Evolutionary conservation across 2,888 invertebrate genomes (phyloP).

Genomic region (Eueremaeus valkanovi): DNA sequence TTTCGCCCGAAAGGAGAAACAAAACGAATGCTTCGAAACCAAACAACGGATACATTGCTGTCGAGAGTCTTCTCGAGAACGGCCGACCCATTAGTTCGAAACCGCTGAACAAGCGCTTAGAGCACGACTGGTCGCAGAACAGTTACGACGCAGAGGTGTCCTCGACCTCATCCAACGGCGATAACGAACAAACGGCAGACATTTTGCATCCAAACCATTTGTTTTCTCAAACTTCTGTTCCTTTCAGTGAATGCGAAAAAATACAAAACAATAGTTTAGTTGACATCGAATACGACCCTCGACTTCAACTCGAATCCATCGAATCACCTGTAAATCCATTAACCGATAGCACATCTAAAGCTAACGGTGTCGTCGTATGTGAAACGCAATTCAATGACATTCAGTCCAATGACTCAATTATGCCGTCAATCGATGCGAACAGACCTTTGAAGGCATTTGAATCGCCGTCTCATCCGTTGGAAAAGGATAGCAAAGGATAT

Average conservation of each 20-base stretch:
- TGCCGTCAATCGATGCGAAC: neutral
- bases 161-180: slow-evolving; percentile 27
- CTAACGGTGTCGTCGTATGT: neutral
- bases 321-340: slow-evolving; percentile 13
- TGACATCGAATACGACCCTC: neutral
- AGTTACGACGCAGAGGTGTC: slow-evolving; percentile 34
- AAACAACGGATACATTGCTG: neutral
- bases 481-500: slow-evolving; percentile 15
- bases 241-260: slow-evolving; percentile 17
- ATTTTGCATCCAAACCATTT: neutral
- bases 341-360: neutral
- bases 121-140: slow-evolving; percentile 20
- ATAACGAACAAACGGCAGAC: slow-evolving; percentile 2
- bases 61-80: neutral
- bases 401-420: too few species aligned
- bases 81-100: too few species aligned
- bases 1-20: neutral
- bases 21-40: neutral
- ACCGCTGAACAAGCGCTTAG: neutral
- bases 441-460: neutral
- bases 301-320: neutral
- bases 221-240: neutral
- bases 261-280: slow-evolving; percentile 13
- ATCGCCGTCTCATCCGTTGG: neutral
- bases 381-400: neutral